These are phyloP conservation scores for Steinernema hermaphroditum DNA, from an alignment of 2,888 invertebrate genomes.

Conservation along the genomic window DNA sequence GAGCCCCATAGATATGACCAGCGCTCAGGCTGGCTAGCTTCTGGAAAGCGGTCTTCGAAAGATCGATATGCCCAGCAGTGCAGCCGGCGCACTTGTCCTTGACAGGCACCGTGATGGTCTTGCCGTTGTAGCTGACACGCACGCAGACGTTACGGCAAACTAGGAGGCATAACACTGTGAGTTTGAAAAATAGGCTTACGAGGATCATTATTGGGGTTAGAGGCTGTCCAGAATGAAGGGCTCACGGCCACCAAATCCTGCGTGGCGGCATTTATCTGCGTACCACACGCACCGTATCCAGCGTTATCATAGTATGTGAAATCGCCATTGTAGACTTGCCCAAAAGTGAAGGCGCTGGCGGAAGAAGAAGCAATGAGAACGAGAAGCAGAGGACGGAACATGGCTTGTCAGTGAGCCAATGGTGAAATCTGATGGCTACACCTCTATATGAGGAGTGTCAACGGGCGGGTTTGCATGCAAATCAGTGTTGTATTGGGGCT, in stretches of 20 bases:
- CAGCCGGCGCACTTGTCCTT: too few species aligned
- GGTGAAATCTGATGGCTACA: too few species aligned
- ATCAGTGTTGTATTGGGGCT: too few species aligned
- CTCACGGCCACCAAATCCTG: conserved; percentile 34
- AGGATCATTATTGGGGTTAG: conserved; percentile 36
- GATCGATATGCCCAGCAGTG: neutral
- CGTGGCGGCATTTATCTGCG: conserved; percentile 22
- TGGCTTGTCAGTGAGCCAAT: too few species aligned
- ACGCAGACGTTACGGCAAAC: conserved; percentile 34
- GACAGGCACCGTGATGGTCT: neutral
- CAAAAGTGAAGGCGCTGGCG: neutral
- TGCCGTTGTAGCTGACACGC: conserved; percentile 35
- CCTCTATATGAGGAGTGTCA: too few species aligned
- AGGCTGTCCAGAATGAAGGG: conserved; percentile 9
- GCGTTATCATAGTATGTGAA: conserved; percentile 36
- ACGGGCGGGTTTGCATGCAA: too few species aligned
- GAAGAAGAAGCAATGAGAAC: neutral
- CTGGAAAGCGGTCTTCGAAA: neutral
- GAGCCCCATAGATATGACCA: neutral
- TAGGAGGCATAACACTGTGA: neutral
- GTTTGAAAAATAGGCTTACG: neutral
- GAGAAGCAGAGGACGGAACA: neutral
- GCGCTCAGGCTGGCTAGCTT: neutral
- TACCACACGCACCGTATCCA: conserved; percentile 35
- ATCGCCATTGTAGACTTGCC: neutral